Percentiles rank a stretch among this genome's conserved stretches.
phyloP scores from a whole-genome alignment of 92 coral and sea anemone genomes.

The Epizoanthus stellaris region DNA sequence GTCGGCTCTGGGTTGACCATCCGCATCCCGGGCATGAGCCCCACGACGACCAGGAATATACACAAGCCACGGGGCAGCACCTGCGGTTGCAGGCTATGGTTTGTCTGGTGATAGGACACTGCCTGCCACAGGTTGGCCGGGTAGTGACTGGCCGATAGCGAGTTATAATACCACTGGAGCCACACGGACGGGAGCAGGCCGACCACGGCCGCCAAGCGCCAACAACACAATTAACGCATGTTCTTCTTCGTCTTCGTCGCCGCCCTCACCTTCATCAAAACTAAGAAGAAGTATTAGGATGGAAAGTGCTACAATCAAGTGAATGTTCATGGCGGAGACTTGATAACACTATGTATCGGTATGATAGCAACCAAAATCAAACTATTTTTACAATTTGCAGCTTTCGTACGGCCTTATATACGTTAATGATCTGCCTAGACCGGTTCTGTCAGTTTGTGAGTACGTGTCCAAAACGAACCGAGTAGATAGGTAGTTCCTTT shows the following conservation, averaged over 20 bases:
- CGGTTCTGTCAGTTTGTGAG: too few relatives aligned
- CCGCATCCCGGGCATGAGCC: constrained; percentile 3
- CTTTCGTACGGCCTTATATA: too few relatives aligned
- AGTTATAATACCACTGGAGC: constrained; percentile 50
- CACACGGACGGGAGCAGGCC: constrained; percentile 66
- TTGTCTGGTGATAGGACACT: constrained; percentile 14
- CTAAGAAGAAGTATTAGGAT: too few relatives aligned
- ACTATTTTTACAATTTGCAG: too few relatives aligned
- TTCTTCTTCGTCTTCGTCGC: constrained; percentile 63
- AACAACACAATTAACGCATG: constrained; percentile 63
- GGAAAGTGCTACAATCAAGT: too few relatives aligned
- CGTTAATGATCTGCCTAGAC: too few relatives aligned
- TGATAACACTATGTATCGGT: too few relatives aligned
- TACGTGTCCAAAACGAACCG: too few relatives aligned
- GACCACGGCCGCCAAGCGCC: constrained; percentile 76
- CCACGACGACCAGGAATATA: constrained; percentile 1
- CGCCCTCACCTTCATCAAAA: background rate
- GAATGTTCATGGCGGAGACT: too few relatives aligned
- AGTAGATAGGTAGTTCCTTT: too few relatives aligned
- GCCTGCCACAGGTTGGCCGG: constrained; percentile 63
- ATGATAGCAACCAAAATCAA: too few relatives aligned
- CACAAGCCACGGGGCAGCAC: constrained; percentile 17
- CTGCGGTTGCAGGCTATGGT: background rate
- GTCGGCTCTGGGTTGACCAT: background rate
- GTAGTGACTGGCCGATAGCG: constrained; percentile 54